Evolutionary conservation across 2,113 vertebrate genomes (phyloP).

Genomic region (Pluvianellus socialis): DNA sequence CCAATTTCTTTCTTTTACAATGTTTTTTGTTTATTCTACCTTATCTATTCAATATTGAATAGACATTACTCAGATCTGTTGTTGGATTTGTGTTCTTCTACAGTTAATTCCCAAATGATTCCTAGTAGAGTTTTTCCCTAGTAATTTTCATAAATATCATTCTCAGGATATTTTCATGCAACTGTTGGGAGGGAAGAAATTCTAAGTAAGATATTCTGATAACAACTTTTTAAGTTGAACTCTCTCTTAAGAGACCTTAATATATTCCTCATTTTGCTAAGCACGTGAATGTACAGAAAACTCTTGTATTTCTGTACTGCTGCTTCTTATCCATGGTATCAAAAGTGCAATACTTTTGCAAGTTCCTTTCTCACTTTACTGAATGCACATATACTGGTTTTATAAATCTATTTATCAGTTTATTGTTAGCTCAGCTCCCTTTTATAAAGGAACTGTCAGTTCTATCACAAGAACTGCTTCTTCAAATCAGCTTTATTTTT

Average conservation of each 20-base stretch:
- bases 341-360: neutral
- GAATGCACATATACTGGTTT: neutral
- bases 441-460: slow-evolving; percentile 7
- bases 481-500: slow-evolving; percentile 30
- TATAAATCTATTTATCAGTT: slow-evolving; percentile 30
- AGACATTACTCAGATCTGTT: neutral
- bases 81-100: neutral
- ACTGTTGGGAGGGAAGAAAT: neutral
- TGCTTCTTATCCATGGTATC: neutral
- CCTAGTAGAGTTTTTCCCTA: neutral
- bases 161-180: neutral
- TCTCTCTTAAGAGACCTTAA: neutral
- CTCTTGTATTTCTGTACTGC: neutral
- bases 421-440: slow-evolving; percentile 31
- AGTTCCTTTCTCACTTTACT: neutral
- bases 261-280: neutral
- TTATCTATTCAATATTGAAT: neutral
- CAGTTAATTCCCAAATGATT: neutral
- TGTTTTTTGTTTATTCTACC: neutral
- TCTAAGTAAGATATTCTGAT: neutral
- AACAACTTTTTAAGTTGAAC: neutral
- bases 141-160: neutral
- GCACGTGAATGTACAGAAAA: neutral
- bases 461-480: neutral
- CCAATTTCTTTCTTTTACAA: neutral